Evolutionary conservation across 1,140 invertebrate species (phyloP), one percentile per base, ranked within the genome.

Genomic region (Camponotus pennsylvanicus): DNA sequence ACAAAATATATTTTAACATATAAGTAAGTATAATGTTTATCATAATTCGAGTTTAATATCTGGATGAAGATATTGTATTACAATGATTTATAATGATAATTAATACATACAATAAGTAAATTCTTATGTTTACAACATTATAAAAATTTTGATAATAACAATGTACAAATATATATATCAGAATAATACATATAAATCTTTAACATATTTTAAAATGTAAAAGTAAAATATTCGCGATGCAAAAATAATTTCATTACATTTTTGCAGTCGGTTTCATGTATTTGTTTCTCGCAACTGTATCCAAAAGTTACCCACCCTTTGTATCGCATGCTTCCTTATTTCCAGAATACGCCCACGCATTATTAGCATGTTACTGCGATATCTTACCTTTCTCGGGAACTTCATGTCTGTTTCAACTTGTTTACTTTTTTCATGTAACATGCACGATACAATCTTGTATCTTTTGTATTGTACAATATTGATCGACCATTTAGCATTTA

Each of bases 361-460:
- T 76, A 85, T 89, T 89, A 90, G 80, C 89, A 87, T 87, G 84
- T 89, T 89, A 85, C 67, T 45, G 78, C 79, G 80, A 61, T 40
- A 45, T 27, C n/a, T 80, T 59, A 15, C 21, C 21, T 83, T 83
- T 67, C 59, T 42, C 52, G 59, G 59, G 18, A 63, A 63, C 37
- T 73, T 27, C 27, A 27, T 27, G 69, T 34, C 18, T n/a, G 27
- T 2, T 57, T 59, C 55, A 18, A 61, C 67, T 73, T 52, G 40
- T 67, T 61, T 59, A 45, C 67, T 40, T 8, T 34, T 85, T 77
- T 37, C 15, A 37, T 13, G 45, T 40, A 52, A 78, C 71, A 15
- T 32, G 13, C 57, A 13, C 5, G 18, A 7, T 27, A 61, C 18
- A 63, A 59, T 63, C 8, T 32, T 15, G 52, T 52, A 52, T 52